Evolutionary conservation across 2,888 invertebrate species (phyloP), one percentile per base, ranked within the genome.

Genomic region (Eutolmus rufibarbis): DNA sequence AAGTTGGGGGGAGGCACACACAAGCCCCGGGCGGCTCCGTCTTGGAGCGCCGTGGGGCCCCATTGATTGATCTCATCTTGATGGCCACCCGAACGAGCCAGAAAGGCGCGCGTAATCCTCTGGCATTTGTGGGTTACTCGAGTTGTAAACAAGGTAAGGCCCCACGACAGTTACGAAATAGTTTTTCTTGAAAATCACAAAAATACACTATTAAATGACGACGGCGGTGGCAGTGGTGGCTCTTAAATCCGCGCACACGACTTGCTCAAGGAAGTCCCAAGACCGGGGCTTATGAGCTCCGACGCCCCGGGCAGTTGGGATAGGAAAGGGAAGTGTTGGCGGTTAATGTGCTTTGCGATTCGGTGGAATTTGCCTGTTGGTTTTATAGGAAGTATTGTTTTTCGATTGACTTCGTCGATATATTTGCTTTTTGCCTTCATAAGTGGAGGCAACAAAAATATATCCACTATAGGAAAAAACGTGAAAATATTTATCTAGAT

Each of bases 81-180:
- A 66, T 66, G 66, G 66, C 66, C 66, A 4, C 28, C 28, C 66
- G 66, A 66, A 66, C 66, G 66, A 66, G 66, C 66, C 66, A 28
- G 66, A 66, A 66, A 66, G 43, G 78, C 78, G 78, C 78, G 46
- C 37, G 43, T 78, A 78, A 46, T 78, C 43, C 14, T 43, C n/a
- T 78, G 78, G 78, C 78, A 78, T 78, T 78, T 78, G 78, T 78
- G 78, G 78, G 78, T 78, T 40, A 78, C 78, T 43, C 37, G 78
- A 12, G 5, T 14, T 78, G 78, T 78, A 78, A 78, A 78, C 78
- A 78, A 78, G 23, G 23, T 40, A 23, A 78, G 78, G 43, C 23
- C 7, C 40, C 46, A 46, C 0, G 78, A 19, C n/a, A 19, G 16
- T 78, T 78, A 46, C 43, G 78, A 34, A 78, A 78, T 78, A 19